Base-by-base conservation (phyloP, 92 coral and sea anemone species). In the Phymanthus crucifer region DNA sequence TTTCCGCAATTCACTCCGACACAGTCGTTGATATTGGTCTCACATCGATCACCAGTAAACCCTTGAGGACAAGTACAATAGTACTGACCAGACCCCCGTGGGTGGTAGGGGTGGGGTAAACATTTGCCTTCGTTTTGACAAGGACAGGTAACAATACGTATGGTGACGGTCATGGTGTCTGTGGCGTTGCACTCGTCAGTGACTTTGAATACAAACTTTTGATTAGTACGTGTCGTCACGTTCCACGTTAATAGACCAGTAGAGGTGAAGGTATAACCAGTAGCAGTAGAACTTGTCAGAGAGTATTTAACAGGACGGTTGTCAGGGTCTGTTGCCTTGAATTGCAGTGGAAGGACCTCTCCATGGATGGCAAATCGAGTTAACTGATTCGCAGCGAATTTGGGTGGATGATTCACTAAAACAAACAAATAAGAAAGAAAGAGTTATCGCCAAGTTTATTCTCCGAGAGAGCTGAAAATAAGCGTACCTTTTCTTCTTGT, bases 261-360 rank as follows among this genome's bases (percentile, higher is more conserved):
- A 19, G 54, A 4, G 11, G 50, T 77, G 4, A 91, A 23, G 17
- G 46, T 76, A 34, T 79, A 74, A 6, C 32, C 67, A 17, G 74
- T 70, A 40, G 80, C 79, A 19, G 83, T 80, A 35, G 32, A 32
- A 43, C 48, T 8, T 14, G 14, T 14, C 14, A 43, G 48, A 9
- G 48, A 43, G 48, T 43, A 43, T 0, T 14, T 43, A 10, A 43
- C 48, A 10, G 48, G 48, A 43, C 48, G 48, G 48, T 3, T 3
- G 14, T 43, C 94, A 0, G 94, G 94, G 45, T 91, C 94, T 61
- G 66, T 80, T 24, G 87, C 90, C 18, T 80, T 74, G 9, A 91
- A 21, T 23, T 77, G 90, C 0, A 87, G 35, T 16, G 26, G 58
- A 17, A 87, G 83, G 16, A 77, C 67, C 50, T 82, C 90, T 13